phyloP scores from a whole-genome alignment of 2,113 vertebrate genomes.

The western clawed frog (Xenopus tropicalis) region UCB_Xtro_10.0 CM004445.2:102268001-102268500 shows the following conservation, averaged over 20 bases:
- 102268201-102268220: neutral
- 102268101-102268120: neutral
- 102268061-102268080: slow-evolving; percentile 5
- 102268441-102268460: too few relatives aligned
- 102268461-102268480: too few relatives aligned
- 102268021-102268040: neutral
- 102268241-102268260: neutral
- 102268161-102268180: neutral
- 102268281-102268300: too few relatives aligned
- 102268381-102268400: too few relatives aligned
- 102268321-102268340: too few relatives aligned
- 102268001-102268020: neutral
- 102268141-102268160: neutral
- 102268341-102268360: too few relatives aligned
- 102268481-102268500: too few relatives aligned
- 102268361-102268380: too few relatives aligned
- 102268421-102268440: too few relatives aligned
- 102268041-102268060: neutral
- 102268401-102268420: too few relatives aligned
- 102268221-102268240: neutral
- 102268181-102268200: neutral
- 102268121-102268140: neutral
- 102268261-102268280: neutral
- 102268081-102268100: neutral
- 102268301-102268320: too few relatives aligned